Evolutionary conservation across 2,797 vertebrate genomes (phyloP).

Genomic region (Darevskia nairensis): DNA sequence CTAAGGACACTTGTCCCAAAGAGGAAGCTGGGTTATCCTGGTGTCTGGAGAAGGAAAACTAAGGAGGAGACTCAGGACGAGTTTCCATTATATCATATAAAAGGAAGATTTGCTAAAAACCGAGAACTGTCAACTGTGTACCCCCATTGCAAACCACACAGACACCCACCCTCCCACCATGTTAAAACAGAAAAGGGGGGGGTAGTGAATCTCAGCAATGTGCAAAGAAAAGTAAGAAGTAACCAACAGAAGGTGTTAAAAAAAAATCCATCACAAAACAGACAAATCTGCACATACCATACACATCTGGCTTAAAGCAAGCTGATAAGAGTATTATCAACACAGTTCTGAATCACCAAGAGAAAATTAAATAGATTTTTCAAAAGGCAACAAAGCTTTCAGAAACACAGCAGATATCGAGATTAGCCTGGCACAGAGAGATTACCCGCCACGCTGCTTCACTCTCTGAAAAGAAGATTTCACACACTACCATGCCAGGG

Average conservation of each 20-base stretch:
- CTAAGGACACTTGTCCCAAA: background rate
- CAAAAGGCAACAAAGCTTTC: constrained; percentile 54
- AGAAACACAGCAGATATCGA: constrained; percentile 35
- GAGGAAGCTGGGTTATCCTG: background rate
- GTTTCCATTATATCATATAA: background rate
- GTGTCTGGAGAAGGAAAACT: background rate
- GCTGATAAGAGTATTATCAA: constrained; percentile 51
- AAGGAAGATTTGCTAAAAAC: background rate
- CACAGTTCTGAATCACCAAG: constrained; percentile 41
- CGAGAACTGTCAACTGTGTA: background rate
- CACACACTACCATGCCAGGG: background rate
- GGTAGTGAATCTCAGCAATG: background rate
- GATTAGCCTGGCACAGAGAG: constrained; percentile 33
- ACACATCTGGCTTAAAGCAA: constrained; percentile 51
- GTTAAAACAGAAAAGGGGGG: background rate
- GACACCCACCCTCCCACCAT: background rate
- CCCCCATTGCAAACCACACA: background rate
- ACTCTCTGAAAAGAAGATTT: constrained; percentile 2
- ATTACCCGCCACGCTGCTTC: constrained; percentile 31
- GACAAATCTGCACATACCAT: constrained; percentile 34
- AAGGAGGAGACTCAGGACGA: background rate
- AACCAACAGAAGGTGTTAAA: constrained; percentile 32
- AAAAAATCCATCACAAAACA: constrained; percentile 40
- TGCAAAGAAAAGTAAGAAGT: constrained; percentile 15
- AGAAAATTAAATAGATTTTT: constrained; percentile 57